phyloP scores from a whole-genome alignment of 2,113 vertebrate species.

The Ophiodon elongatus region DNA sequence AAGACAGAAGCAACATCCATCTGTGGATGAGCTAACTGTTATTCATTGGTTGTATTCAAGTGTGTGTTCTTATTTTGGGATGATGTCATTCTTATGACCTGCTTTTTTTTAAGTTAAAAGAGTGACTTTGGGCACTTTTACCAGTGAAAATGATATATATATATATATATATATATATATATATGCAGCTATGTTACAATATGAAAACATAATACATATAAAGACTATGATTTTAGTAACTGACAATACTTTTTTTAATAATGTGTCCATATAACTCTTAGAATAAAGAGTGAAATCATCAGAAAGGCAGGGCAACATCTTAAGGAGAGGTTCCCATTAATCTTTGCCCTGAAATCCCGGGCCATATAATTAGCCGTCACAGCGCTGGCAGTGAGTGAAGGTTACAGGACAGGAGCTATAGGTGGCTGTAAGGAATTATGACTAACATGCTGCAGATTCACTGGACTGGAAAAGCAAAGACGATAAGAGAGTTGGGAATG shows the following conservation, averaged over 20 bases:
- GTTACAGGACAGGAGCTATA: conserved; percentile 44
- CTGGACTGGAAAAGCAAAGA: conserved; percentile 38
- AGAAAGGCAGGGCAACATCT: background rate
- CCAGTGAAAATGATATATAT: background rate
- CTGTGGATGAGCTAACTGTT: background rate
- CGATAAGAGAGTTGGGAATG: conserved; percentile 39
- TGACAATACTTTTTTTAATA: background rate
- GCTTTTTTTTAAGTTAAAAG: background rate
- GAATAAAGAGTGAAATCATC: background rate
- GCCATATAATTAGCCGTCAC: conserved; percentile 39
- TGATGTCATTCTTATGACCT: background rate
- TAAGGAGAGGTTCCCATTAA: conserved; percentile 3
- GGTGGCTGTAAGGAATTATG: conserved; percentile 35
- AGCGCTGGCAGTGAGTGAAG: conserved; percentile 15
- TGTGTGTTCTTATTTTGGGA: background rate
- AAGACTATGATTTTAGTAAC: background rate
- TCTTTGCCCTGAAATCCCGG: conserved; percentile 20
- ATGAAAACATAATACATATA: background rate
- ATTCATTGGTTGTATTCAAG: background rate
- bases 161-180: background rate
- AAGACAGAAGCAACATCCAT: conserved; percentile 18
- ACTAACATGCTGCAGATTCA: conserved; percentile 36
- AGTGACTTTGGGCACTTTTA: background rate
- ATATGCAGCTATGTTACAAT: background rate
- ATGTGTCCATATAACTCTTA: background rate